Evolutionary conservation across 2,113 vertebrate species (phyloP).

Genomic region (Erythrocercus mccallii): DNA sequence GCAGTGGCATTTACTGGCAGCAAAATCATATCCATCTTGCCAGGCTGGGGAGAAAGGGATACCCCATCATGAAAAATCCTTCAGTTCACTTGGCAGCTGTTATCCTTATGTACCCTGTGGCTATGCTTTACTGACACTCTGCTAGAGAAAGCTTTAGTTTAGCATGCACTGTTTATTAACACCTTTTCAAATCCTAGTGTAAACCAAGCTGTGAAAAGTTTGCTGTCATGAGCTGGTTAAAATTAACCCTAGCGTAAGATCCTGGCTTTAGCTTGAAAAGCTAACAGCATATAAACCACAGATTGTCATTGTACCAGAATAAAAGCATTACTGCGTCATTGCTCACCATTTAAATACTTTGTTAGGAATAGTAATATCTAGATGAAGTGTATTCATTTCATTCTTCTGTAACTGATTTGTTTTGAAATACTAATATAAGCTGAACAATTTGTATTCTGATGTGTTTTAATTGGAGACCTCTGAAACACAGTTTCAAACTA

Average conservation of each 20-base stretch:
- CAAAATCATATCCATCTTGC: neutral
- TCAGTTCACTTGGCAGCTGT: neutral
- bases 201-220: slow-evolving; percentile 19
- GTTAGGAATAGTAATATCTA: neutral
- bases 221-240: slow-evolving; percentile 2
- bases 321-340: neutral
- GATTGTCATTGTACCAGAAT: neutral
- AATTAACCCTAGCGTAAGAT: neutral
- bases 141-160: neutral
- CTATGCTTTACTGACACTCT: neutral
- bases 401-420: neutral
- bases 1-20: neutral
- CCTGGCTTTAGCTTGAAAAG: neutral
- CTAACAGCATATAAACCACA: neutral
- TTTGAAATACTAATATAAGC: neutral
- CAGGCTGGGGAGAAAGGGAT: neutral
- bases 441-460: neutral
- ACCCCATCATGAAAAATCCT: neutral
- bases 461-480: neutral
- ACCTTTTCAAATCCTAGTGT: neutral
- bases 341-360: neutral
- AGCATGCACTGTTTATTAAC: slow-evolving; percentile 5
- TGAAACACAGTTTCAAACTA: neutral
- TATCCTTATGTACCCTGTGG: neutral
- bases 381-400: neutral